A percentile compares a stretch with the other conserved stretches of the same genome.
phyloP scores from a whole-genome alignment of 2,888 invertebrate species.

The Malthinus seriepunctatus region DNA sequence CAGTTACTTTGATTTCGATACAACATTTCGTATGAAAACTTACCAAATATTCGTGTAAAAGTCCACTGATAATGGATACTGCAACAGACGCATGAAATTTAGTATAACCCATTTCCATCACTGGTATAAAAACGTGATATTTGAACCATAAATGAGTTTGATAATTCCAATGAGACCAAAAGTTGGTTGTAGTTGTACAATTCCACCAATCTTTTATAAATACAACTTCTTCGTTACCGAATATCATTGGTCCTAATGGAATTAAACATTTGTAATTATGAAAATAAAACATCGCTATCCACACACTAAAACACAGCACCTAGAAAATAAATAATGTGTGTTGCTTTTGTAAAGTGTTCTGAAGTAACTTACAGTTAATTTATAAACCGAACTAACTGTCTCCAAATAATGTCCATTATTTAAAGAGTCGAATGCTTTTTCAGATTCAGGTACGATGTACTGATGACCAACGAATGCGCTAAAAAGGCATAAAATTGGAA shows the following conservation, averaged over 20 bases:
- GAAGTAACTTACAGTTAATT: slow-evolving; percentile 4
- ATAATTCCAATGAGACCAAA: slow-evolving; percentile 3
- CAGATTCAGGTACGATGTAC: slow-evolving; percentile 3
- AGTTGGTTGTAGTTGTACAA: background rate
- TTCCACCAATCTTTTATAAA: slow-evolving; percentile 4
- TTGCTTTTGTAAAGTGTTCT: too few species aligned
- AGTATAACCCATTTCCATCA: background rate
- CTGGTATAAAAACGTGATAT: background rate
- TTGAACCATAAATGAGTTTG: slow-evolving; percentile 1
- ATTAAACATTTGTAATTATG: background rate
- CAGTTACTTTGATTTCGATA: background rate
- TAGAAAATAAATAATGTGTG: background rate
- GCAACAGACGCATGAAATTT: background rate
- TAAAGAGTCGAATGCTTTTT: background rate
- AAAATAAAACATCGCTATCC: background rate
- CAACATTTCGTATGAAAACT: background rate
- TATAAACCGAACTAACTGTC: background rate
- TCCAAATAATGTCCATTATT: background rate
- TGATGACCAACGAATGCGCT: slow-evolving; percentile 7
- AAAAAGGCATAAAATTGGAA: background rate
- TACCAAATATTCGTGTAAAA: slow-evolving; percentile 8
- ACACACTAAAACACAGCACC: background rate
- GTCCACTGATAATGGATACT: background rate
- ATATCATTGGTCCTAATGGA: background rate
- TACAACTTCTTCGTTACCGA: background rate